These are phyloP conservation scores for Andrena haemorrhoa DNA, from an alignment of 2,888 invertebrate species.

Conservation along the genomic window DNA sequence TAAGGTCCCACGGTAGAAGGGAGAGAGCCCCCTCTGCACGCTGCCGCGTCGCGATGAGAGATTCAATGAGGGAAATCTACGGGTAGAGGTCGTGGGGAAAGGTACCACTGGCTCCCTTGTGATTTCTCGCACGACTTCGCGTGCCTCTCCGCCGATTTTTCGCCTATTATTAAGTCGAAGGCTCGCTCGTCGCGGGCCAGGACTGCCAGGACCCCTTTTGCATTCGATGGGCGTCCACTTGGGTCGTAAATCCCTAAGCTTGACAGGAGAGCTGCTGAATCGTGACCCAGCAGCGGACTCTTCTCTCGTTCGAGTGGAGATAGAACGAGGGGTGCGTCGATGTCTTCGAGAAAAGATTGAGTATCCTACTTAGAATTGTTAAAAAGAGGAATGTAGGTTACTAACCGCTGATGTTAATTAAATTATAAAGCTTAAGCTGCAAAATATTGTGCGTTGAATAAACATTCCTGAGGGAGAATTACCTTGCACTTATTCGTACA, in stretches of 20 bases:
- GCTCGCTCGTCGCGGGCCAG: background rate
- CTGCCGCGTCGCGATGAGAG: conserved; percentile 28
- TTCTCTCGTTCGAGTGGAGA: conserved; percentile 1
- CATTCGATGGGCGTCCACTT: background rate
- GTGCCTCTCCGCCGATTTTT: conserved; percentile 17
- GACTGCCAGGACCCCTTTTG: background rate
- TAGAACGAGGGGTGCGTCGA: background rate
- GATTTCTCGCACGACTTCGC: conserved; percentile 70
- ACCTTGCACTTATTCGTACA: too few species aligned
- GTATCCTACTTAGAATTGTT: too few species aligned
- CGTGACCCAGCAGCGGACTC: conserved; percentile 8
- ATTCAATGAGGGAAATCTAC: conserved; percentile 65
- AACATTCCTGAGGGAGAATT: too few species aligned
- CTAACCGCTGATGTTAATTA: too few species aligned
- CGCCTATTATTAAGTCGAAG: conserved; percentile 42
- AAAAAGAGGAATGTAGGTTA: too few species aligned
- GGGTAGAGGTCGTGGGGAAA: conserved; percentile 41
- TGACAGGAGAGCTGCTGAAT: background rate
- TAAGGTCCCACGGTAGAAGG: conserved; percentile 72
- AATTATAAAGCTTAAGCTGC: too few species aligned
- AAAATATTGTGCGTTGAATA: too few species aligned
- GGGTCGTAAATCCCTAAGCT: too few species aligned
- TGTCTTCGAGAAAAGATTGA: background rate
- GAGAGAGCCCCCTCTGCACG: conserved; percentile 17
- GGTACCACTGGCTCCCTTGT: conserved; percentile 49